A percentile compares a stretch with the other conserved stretches of the same genome.
Conservation (phyloP, 2,888 invertebrate species). For the Melipona bicolor region DNA sequence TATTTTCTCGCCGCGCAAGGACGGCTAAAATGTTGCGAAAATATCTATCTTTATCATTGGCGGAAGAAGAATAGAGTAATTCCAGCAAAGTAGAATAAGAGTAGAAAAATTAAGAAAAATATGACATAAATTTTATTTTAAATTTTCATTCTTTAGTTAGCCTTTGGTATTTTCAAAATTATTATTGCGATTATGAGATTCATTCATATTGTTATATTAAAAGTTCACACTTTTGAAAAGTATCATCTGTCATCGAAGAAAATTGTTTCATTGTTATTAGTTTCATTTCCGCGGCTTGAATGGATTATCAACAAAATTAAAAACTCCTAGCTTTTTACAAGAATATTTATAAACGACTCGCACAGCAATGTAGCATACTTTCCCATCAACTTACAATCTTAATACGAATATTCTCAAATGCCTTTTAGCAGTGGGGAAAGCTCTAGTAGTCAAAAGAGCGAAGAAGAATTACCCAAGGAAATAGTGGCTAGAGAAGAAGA, state of each 20-base stretch:
- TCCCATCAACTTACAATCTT: not conserved
- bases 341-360: not conserved
- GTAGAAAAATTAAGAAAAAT: no score
- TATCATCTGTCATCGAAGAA: not conserved
- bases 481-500: constrained; percentile 82
- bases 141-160: no score
- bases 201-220: not conserved
- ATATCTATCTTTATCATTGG: no score
- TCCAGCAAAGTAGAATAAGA: no score
- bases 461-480: constrained; percentile 80
- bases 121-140: no score
- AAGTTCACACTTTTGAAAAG: not conserved
- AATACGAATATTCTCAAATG: constrained; percentile 20
- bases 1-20: not conserved
- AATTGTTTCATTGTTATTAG: not conserved
- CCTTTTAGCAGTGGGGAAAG: constrained; percentile 78
- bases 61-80: no score
- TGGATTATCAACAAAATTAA: not conserved
- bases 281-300: not conserved
- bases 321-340: not conserved
- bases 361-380: not conserved
- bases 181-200: not conserved
- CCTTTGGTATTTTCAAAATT: not conserved
- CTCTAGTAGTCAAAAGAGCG: constrained; percentile 78
- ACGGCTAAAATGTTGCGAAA: no score